Conservation (phyloP, 2,113 vertebrate genomes). For the Marmota monax region DNA sequence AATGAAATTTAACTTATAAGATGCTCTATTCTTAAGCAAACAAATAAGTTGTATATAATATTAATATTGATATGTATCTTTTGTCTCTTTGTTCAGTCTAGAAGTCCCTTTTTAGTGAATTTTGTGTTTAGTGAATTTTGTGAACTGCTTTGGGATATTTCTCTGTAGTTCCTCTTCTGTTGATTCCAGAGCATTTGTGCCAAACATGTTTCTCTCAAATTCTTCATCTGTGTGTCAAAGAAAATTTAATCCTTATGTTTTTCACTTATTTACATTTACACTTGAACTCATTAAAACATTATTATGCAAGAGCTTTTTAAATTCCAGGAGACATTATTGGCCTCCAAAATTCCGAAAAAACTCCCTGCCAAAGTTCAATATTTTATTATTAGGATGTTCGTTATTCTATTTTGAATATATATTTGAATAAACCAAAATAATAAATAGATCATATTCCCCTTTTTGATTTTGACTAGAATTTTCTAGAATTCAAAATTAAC, state of each 20-base stretch:
- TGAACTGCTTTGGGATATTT: constrained; percentile 25
- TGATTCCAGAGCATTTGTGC: background rate
- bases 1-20: background rate
- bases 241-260: constrained; percentile 69
- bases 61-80: background rate
- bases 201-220: constrained; percentile 56
- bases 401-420: background rate
- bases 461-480: background rate
- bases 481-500: background rate
- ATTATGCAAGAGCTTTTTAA: constrained; percentile 33
- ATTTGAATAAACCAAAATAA: constrained; percentile 4
- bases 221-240: background rate
- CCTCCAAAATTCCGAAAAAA: background rate
- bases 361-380: background rate
- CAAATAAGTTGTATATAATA: background rate
- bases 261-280: constrained; percentile 65
- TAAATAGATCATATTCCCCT: fast-evolving
- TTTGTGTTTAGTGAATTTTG: background rate
- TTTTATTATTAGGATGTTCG: background rate
- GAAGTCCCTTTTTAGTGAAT: background rate
- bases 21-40: background rate
- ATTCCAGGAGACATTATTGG: background rate
- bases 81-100: background rate
- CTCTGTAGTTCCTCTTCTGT: constrained; percentile 6
- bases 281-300: constrained; percentile 52